These are phyloP conservation scores for Cydia pomonella DNA, from an alignment of 1,140 invertebrate species.

Conservation along the genomic window DNA sequence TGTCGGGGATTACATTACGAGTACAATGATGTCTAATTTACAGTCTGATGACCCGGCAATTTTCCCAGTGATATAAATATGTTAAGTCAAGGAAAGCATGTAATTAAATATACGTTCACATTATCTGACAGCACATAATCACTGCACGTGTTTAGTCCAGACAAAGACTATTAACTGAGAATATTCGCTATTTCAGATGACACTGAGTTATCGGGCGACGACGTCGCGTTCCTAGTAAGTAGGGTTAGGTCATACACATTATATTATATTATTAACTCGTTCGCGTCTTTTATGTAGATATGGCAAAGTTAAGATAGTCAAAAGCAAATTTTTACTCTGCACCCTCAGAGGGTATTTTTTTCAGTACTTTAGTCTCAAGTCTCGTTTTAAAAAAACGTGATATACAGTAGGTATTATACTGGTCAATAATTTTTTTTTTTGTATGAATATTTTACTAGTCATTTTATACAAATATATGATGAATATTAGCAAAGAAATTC, in stretches of 20 bases:
- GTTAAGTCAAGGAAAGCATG: background rate
- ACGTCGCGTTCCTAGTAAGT: background rate
- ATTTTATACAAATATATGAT: no score
- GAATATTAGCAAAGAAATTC: no score
- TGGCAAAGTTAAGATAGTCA: no score
- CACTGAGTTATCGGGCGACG: background rate
- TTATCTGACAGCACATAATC: slow-evolving; percentile 4
- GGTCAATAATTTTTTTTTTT: no score
- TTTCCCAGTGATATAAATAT: background rate
- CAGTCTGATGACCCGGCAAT: background rate
- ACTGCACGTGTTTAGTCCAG: background rate
- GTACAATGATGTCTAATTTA: no score
- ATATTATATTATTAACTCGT: no score
- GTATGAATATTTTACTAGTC: no score
- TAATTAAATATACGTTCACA: background rate
- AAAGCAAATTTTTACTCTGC: background rate
- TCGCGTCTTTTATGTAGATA: background rate
- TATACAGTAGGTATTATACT: no score
- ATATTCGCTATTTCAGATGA: background rate
- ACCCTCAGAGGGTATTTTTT: no score
- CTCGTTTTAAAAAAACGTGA: no score
- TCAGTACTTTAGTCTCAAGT: no score
- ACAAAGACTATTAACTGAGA: background rate
- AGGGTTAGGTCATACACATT: background rate
- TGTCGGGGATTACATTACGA: no score